Base-by-base conservation (phyloP, 1,140 invertebrate species). In the Drosophila baimaii region DNA sequence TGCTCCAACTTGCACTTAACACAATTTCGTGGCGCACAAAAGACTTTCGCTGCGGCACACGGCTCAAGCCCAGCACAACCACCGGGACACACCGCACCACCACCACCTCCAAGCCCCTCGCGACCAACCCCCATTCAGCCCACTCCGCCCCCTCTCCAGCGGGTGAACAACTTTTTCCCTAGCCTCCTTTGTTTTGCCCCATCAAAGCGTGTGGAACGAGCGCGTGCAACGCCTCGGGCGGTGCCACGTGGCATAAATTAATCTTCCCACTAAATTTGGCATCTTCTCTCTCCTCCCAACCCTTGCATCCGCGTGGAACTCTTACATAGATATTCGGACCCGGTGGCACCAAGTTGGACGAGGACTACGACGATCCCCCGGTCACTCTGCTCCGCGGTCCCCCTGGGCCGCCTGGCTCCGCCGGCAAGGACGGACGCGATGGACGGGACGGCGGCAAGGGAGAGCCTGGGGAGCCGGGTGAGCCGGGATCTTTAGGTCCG, bases 401-500 rank as follows among this genome's bases (percentile, higher is more conserved):
- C 6, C 93, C 93, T 59, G 95, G 95, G 64, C 90, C 93, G 3
- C 93, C 93, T 9, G 95, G 95, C 31, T 63, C 92, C n/a, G 92
- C 94, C 51, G 95, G 95, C 35, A 92, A 93, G 52, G 94, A 95
- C 72, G 95, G 95, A 4, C 94, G 94, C 54, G 78, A 93, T 23
- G 95, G 95, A 44, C 94, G 79, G 27, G 90, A 92, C 49, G 91
- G 91, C 54, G n/a, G 49, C 44, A 92, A 92, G 55, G 92, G 91
- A 12, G 91, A 92, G 2, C 88, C 98, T 94, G 97, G 97, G 23
- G 96, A 98, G 91, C 96, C 97, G 31, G 96, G 97, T 43, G 95
- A 98, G 90, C 96, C 97, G 15, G 98, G 98, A 17, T 97, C 97
- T 2, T 95, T 97, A 19, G 97, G 97, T 31, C 91, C 91, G 13